Conservation (phyloP, 2,797 vertebrate species). For the Sebastolobus alascanus region DNA sequence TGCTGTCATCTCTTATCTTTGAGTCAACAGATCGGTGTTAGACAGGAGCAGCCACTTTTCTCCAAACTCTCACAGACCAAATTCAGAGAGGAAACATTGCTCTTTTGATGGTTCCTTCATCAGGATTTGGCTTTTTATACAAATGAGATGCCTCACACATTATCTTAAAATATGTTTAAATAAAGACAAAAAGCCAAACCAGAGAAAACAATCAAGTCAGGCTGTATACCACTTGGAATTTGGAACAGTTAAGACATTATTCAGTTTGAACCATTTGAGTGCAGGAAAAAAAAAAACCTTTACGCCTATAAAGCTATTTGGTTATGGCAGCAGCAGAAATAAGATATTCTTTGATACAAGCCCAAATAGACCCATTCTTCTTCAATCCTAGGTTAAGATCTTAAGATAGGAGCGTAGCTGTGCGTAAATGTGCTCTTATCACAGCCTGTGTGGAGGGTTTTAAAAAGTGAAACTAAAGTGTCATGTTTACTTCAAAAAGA, state of each 20-base stretch:
- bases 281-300: conserved; percentile 11
- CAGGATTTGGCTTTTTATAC: not conserved
- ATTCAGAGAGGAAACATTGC: not conserved
- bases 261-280: conserved; percentile 32
- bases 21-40: conserved; percentile 38
- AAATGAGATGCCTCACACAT: not conserved
- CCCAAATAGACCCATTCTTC: not conserved
- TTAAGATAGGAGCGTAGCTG: conserved; percentile 8
- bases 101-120: not conserved
- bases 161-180: conserved; percentile 10
- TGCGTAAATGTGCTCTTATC: conserved; percentile 34
- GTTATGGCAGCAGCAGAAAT: conserved; percentile 18
- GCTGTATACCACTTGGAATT: conserved; percentile 29
- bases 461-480: not conserved
- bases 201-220: conserved; percentile 37
- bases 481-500: not conserved
- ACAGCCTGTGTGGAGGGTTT: not conserved
- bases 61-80: not conserved
- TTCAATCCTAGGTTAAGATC: not conserved
- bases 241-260: conserved; percentile 53
- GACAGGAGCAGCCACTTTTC: not conserved
- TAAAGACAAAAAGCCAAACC: conserved; percentile 22
- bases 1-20: conserved; percentile 1
- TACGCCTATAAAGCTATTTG: conserved; percentile 2
- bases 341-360: conserved; percentile 4